Base-by-base conservation (phyloP, 2,888 invertebrate species). In the Ernsta delagoae region DNA sequence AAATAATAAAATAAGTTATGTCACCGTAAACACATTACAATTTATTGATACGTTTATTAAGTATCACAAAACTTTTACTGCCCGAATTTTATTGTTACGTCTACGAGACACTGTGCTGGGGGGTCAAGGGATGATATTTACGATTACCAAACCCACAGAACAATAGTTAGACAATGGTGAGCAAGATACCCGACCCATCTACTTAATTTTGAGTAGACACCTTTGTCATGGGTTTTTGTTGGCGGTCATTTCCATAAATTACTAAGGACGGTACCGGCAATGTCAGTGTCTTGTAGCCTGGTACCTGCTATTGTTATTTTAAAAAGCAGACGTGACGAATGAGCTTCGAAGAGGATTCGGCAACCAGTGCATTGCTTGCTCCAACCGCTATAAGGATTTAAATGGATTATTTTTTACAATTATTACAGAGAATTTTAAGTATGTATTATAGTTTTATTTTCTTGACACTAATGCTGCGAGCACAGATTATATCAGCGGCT, bases 181-280 rank as follows among this genome's bases (percentile, higher is more conserved):
- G 88, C 87, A 85, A 81, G 82, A 83, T 80, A 84, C 77, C 50
- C 89, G 84, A 84, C 90, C 90, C 90, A 90, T 92, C 90, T 87
- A 90, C 87, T 91, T 90, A 90, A 91, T 92, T 89, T 92, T 83
- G 86, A 88, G 89, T 92, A 91, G 90, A 92, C 92, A 93, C 92
- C 90, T 90, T 90, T 90, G 92, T 92, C 86, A 83, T 83, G 83
- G 83, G 88, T 90, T 91, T 91, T 92, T 92, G 92, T 92, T 88
- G 82, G 87, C 85, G 88, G 89, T 85, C 85, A 90, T 92, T 90
- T 91, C 90, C 92, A 93, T 93, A 93, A 92, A 92, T 92, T 92
- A 90, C 80, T 83, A 83, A 85, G 87, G 89, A 87, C 82, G 85
- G 84, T 79, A 80, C 79, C 80, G 82, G 72, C 75, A 71, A 70